Evolutionary conservation across 2,888 invertebrate genomes (phyloP), one percentile per base, ranked within the genome.

Genomic region (Dysmachus trigonus): DNA sequence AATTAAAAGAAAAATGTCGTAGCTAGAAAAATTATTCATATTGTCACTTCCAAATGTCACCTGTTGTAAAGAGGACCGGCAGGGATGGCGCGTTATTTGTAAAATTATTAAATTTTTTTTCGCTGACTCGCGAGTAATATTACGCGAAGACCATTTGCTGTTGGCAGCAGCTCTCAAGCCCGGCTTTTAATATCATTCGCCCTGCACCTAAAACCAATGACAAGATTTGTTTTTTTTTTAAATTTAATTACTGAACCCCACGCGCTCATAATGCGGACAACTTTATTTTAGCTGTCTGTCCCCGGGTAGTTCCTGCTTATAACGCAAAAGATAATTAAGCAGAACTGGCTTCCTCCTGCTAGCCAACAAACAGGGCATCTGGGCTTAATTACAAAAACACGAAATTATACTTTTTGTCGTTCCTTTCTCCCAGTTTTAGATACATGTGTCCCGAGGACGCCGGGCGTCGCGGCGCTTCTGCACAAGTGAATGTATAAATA

Each of bases 371-470:
- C 33, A 13, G 53, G 82, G 62, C 82, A 82, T 82, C 82, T 82
- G 82, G 82, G 62, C 82, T 82, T 82, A 82, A 82, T 82, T 82
- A 82, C 82, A 82, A 82, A 82, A 82, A 82, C 82, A 82, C 62
- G 22, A 82, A 82, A 82, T 82, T 82, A 27, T 82, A 82, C 62
- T 82, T 82, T 82, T 82, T 82, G 82, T 71, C 82, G 22, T 71
- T 71, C 33, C 27, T 82, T n/a, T 82, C 35, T n/a, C 47, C 10
- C 18, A 79, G 51, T 27, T 51, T 33, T 27, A 79, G 47, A 22
- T 51, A 51, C 35, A 31, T 47, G 30, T 51, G 35, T 38, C 33
- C 18, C 33, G 76, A 10, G 33, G 33, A 31, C 33, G 33, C n/a
- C n/a, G n/a, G n/a, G 31, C 30, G 72, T n/a, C 6, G 27, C 27